Evolutionary conservation across 2,888 invertebrate genomes (phyloP).

Genomic region (Rotaria macrura): DNA sequence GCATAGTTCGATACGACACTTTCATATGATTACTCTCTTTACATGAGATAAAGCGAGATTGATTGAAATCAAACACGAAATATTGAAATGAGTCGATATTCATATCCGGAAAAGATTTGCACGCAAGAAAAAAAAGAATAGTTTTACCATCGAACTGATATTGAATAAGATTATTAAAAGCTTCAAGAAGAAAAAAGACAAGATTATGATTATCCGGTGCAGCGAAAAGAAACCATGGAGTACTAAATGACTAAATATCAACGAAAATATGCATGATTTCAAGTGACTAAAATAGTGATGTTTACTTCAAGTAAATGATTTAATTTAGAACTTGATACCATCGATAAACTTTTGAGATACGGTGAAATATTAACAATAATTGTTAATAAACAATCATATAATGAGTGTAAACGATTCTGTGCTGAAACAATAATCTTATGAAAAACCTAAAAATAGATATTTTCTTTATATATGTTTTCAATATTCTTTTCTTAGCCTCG

Average conservation of each 20-base stretch:
- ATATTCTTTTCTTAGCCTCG: slow-evolving; percentile 35
- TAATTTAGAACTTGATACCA: slow-evolving; percentile 96
- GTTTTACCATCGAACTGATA: slow-evolving; percentile 80
- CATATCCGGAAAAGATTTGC: no score
- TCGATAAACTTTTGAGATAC: slow-evolving; percentile 91
- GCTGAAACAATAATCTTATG: slow-evolving; percentile 84
- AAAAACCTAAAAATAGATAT: slow-evolving; percentile 43
- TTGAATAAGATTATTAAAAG: slow-evolving; percentile 98
- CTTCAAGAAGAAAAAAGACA: slow-evolving; percentile 92
- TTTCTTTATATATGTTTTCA: background rate
- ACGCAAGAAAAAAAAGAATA: no score
- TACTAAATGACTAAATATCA: slow-evolving; percentile 68
- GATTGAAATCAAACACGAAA: no score
- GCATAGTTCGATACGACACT: no score
- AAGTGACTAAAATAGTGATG: no score
- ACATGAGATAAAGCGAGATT: no score
- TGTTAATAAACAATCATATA: slow-evolving; percentile 93
- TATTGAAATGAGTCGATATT: no score
- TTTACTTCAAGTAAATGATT: slow-evolving; percentile 74
- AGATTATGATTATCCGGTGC: slow-evolving; percentile 91
- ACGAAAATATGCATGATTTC: background rate
- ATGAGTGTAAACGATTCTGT: slow-evolving; percentile 87
- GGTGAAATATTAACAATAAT: slow-evolving; percentile 97
- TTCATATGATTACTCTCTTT: no score
- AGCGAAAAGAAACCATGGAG: slow-evolving; percentile 96